phyloP scores from a whole-genome alignment of 1,140 invertebrate species.

The Pseudomyrmex pallidus region DNA sequence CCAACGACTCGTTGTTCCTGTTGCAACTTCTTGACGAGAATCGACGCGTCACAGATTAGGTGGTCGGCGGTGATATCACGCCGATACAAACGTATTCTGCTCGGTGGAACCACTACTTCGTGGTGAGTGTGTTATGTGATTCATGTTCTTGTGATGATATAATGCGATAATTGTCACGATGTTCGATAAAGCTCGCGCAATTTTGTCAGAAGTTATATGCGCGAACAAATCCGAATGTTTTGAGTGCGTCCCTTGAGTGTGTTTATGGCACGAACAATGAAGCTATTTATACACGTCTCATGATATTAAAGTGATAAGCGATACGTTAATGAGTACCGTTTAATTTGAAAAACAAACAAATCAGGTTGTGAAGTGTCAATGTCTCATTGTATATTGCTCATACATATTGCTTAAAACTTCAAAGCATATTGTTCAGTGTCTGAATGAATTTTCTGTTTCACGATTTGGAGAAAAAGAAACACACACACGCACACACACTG shows the following conservation, averaged over 20 bases:
- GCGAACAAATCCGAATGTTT: not conserved
- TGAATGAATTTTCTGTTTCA: conserved; percentile 1
- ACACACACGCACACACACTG: not conserved
- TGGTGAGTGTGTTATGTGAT: conserved; percentile 75
- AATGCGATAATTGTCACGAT: not conserved
- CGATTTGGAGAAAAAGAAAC: not conserved
- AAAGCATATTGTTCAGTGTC: not conserved
- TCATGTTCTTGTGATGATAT: conserved; percentile 14
- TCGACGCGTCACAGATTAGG: conserved; percentile 54
- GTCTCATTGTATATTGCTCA: too few relatives aligned
- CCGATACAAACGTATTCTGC: conserved; percentile 70
- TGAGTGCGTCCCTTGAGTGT: not conserved
- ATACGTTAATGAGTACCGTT: not conserved
- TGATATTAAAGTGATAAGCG: conserved; percentile 5
- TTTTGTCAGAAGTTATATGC: not conserved
- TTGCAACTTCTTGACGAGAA: conserved; percentile 43
- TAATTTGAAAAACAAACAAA: not conserved
- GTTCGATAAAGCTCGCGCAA: not conserved
- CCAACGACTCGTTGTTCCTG: conserved; percentile 26
- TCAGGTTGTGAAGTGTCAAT: conserved; percentile 1
- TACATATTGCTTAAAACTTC: not conserved
- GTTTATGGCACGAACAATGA: not conserved
- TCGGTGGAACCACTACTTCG: conserved; percentile 80
- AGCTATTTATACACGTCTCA: not conserved
- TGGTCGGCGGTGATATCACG: conserved; percentile 55